These are phyloP conservation scores for Griposia aprilina DNA, from an alignment of 2,888 invertebrate genomes.

Conservation along the genomic window DNA sequence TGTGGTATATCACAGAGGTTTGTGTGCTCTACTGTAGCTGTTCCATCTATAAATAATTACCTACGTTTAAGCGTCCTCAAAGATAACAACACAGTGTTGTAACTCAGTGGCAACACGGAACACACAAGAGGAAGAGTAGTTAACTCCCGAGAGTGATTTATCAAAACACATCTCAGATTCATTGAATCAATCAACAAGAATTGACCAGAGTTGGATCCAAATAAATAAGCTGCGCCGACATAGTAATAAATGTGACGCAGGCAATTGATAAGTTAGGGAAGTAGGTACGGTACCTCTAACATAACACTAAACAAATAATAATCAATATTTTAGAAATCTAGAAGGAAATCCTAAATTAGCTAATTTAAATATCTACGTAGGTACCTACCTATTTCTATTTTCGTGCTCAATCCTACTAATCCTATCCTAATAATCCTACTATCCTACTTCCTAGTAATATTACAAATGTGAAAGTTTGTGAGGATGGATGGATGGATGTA, in stretches of 20 bases:
- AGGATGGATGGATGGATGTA: no score
- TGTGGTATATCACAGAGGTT: conserved; percentile 43
- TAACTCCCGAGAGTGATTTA: neutral
- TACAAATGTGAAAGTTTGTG: no score
- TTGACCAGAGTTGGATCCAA: conserved; percentile 1
- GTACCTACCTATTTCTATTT: neutral
- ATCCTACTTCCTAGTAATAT: no score
- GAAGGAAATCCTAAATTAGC: neutral
- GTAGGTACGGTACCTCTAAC: neutral
- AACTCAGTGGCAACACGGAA: conserved; percentile 22
- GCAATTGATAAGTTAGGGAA: conserved; percentile 6
- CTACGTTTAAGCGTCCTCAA: conserved; percentile 13
- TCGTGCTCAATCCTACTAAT: no score
- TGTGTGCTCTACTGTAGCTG: conserved; percentile 40
- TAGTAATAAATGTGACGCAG: neutral
- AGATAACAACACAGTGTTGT: conserved; percentile 1
- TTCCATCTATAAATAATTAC: conserved; percentile 47
- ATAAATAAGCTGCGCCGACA: conserved; percentile 4
- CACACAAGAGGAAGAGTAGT: neutral
- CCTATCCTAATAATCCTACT: no score
- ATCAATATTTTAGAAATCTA: neutral
- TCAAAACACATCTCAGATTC: conserved; percentile 20
- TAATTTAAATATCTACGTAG: no score
- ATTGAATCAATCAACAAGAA: conserved; percentile 30
- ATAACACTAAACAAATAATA: neutral